A percentile compares a stretch with the other conserved stretches of the same genome.
phyloP scores from a whole-genome alignment of 2,113 vertebrate species.

The Austrofundulus limnaeus region DNA sequence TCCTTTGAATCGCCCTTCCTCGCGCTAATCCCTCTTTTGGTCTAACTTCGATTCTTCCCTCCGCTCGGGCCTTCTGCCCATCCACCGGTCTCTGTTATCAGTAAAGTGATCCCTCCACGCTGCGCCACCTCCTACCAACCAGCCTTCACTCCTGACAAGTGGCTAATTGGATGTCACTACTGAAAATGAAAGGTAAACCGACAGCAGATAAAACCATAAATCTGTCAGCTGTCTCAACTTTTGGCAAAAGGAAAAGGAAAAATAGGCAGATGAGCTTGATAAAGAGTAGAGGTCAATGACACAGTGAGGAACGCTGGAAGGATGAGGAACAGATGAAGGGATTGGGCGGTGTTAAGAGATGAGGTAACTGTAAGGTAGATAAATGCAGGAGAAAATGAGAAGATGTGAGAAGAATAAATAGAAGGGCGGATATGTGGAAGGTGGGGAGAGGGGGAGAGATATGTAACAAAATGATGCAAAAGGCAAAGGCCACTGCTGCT shows the following conservation, averaged over 20 bases:
- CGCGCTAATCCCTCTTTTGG: slow-evolving; percentile 54
- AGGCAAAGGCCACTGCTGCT: slow-evolving; percentile 49
- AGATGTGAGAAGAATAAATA: slow-evolving; percentile 38
- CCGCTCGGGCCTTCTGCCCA: slow-evolving; percentile 21
- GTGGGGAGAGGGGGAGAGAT: background rate
- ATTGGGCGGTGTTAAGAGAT: slow-evolving; percentile 38
- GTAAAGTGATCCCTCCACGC: slow-evolving; percentile 32
- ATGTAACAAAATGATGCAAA: slow-evolving; percentile 42
- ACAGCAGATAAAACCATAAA: slow-evolving; percentile 51
- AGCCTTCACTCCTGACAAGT: slow-evolving; percentile 54
- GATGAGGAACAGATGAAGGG: slow-evolving; percentile 38
- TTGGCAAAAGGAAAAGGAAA: slow-evolving; percentile 29
- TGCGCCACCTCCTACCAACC: slow-evolving; percentile 27
- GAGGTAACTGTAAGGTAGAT: slow-evolving; percentile 21
- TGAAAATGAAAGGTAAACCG: slow-evolving; percentile 50
- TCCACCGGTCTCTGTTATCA: slow-evolving; percentile 52
- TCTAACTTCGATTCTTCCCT: slow-evolving; percentile 30
- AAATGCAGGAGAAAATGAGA: slow-evolving; percentile 35
- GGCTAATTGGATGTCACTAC: slow-evolving; percentile 64
- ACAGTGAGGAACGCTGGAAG: slow-evolving; percentile 28
- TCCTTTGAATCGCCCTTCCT: slow-evolving; percentile 34
- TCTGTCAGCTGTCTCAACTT: slow-evolving; percentile 52
- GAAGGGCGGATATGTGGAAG: background rate
- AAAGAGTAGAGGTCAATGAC: slow-evolving; percentile 43
- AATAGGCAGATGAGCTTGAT: slow-evolving; percentile 43